These are phyloP conservation scores for Drosophila auraria DNA, from an alignment of 1,140 invertebrate species.

Conservation along the genomic window DNA sequence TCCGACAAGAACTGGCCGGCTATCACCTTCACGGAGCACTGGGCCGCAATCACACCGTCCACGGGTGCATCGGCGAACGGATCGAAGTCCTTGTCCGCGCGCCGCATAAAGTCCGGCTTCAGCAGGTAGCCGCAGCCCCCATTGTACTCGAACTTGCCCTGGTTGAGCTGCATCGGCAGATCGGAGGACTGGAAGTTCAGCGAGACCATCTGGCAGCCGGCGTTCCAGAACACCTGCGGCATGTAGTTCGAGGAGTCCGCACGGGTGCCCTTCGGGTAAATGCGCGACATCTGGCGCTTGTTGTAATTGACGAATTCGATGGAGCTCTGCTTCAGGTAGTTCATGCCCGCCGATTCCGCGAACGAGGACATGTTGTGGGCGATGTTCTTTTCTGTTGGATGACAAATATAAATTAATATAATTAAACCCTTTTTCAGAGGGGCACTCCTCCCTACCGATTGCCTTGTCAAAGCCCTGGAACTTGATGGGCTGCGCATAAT, in stretches of 20 bases:
- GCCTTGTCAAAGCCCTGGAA: conserved; percentile 99
- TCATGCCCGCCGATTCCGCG: conserved; percentile 97
- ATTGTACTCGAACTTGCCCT: conserved; percentile 99
- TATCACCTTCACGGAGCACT: conserved; percentile 99
- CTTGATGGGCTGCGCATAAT: conserved; percentile 99
- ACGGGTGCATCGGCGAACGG: conserved; percentile 99
- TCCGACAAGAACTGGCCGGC: conserved; percentile 99
- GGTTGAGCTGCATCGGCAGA: conserved; percentile 99
- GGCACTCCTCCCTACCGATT: conserved; percentile 89
- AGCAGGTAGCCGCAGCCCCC: conserved; percentile 98
- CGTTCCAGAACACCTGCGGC: conserved; percentile 98
- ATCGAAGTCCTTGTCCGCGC: conserved; percentile 98
- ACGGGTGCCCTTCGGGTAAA: conserved; percentile 99
- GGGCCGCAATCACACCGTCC: conserved; percentile 99
- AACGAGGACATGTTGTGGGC: conserved; percentile 99
- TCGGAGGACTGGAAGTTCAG: conserved; percentile 99
- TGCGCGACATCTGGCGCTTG: conserved; percentile 99
- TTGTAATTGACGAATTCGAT: conserved; percentile 99
- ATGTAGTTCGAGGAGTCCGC: conserved; percentile 99
- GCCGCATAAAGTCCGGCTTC: conserved; percentile 99
- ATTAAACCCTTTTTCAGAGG: background rate
- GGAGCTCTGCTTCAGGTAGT: conserved; percentile 97
- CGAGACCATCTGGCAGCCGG: conserved; percentile 98
- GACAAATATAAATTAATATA: background rate
- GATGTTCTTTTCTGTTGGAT: conserved; percentile 93